Evolutionary conservation across 2,113 vertebrate species (phyloP).

Genomic region (Xiphorhynchus elegans): DNA sequence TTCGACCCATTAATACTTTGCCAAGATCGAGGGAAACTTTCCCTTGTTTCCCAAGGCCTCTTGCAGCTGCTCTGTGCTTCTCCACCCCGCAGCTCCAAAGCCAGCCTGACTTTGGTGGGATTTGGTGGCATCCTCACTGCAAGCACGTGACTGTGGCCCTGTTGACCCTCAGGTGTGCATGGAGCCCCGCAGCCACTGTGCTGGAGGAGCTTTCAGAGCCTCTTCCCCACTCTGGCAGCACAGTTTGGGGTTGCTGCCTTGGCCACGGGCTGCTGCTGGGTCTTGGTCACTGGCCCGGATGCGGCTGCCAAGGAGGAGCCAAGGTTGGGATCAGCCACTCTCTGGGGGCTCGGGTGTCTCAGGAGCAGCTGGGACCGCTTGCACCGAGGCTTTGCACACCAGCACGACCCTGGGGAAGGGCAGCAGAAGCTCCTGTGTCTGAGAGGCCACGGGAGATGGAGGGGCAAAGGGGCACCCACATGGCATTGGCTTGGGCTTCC

Average conservation of each 20-base stretch:
- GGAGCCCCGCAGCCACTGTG: neutral
- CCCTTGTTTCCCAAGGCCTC: neutral
- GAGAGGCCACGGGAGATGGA: neutral
- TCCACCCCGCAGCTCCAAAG: neutral
- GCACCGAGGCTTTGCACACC: constrained; percentile 49
- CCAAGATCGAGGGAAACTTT: neutral
- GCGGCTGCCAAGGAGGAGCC: neutral
- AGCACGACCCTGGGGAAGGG: neutral
- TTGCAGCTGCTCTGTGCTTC: neutral
- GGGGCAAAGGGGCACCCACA: neutral
- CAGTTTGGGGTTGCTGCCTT: neutral
- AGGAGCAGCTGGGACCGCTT: neutral
- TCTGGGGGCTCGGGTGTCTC: neutral
- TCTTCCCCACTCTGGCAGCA: neutral
- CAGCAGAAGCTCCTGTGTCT: neutral
- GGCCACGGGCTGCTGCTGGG: neutral
- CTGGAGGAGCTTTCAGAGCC: neutral
- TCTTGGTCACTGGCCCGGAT: neutral
- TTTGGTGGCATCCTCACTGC: neutral
- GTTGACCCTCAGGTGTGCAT: neutral
- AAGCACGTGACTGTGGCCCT: neutral
- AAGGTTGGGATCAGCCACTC: neutral
- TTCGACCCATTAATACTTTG: neutral
- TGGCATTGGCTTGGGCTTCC: constrained; percentile 48
- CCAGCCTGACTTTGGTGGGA: neutral